Evolutionary conservation across 2,888 invertebrate species (phyloP), one percentile per base, ranked within the genome.

Genomic region (Apotomis turbidana): DNA sequence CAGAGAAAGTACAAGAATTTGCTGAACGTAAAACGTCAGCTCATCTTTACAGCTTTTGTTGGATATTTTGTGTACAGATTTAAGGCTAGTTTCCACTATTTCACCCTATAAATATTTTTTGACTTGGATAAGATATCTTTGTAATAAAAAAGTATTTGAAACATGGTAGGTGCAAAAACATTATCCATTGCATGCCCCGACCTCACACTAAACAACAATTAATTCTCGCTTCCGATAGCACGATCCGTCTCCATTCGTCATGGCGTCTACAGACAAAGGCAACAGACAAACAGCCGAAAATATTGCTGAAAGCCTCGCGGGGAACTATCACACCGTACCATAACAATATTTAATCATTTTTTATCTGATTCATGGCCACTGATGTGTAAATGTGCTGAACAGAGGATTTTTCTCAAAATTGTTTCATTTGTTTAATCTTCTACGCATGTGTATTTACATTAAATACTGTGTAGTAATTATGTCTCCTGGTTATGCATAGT

Each of bases 191-290:
- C 13, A 38, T 38, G 44, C 54, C 54, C 41, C 49, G 10, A 15
- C 36, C 61, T 61, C 46, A n/a, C 66, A 61, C 57, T 61, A 67
- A 71, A 71, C n/a, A 71, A 71, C 61, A 71, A 67, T 71, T 71
- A 71, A 68, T 67, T 55, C 41, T 41, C 38, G 44, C 41, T 57
- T 57, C 67, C 57, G 27, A 61, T 67, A 71, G 70, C 61, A 41
- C 67, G 57, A 71, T 71, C 71, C 67, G 52, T 71, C 71, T 67
- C 67, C 67, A 71, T 71, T 71, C 71, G 67, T 71, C 71, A 71
- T 58, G 60, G 60, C 66, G 59, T 59, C 61, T 66, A 49, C 67
- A 71, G 67, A 67, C 61, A 67, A 55, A 12, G 27, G 36, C 66
- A 49, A 67, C 67, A 57, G 71, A 71, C 71, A 71, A 71, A 71